phyloP scores from a whole-genome alignment of 1,140 invertebrate species.

The Camponotus vicinus region DNA sequence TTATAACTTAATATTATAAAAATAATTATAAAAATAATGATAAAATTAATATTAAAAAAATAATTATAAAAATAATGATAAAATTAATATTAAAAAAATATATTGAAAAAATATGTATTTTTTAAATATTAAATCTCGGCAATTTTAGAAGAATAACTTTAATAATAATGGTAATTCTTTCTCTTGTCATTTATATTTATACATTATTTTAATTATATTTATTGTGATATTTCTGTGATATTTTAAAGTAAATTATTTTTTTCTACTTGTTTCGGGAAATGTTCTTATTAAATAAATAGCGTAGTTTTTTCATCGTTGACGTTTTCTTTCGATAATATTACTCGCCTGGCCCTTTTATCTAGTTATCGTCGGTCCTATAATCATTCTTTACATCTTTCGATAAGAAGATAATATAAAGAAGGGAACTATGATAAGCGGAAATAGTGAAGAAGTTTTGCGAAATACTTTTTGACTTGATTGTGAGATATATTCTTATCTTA shows the following conservation, averaged over 20 bases:
- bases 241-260: background rate
- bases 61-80: background rate
- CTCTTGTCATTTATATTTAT: background rate
- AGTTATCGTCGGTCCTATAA: slow-evolving; percentile 19
- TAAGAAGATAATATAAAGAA: background rate
- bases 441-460: background rate
- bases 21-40: background rate
- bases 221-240: background rate
- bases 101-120: background rate
- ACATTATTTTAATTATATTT: background rate
- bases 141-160: background rate
- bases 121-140: background rate
- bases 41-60: background rate
- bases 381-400: background rate
- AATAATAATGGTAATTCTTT: background rate
- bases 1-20: background rate
- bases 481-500: background rate
- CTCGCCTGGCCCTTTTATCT: background rate
- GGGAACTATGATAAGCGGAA: too few relatives aligned
- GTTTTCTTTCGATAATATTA: slow-evolving; percentile 40
- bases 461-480: background rate
- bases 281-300: background rate
- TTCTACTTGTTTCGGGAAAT: background rate
- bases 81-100: background rate
- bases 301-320: background rate